Conservation (phyloP, 2,888 invertebrate genomes). For the Diloba caeruleocephala region DNA sequence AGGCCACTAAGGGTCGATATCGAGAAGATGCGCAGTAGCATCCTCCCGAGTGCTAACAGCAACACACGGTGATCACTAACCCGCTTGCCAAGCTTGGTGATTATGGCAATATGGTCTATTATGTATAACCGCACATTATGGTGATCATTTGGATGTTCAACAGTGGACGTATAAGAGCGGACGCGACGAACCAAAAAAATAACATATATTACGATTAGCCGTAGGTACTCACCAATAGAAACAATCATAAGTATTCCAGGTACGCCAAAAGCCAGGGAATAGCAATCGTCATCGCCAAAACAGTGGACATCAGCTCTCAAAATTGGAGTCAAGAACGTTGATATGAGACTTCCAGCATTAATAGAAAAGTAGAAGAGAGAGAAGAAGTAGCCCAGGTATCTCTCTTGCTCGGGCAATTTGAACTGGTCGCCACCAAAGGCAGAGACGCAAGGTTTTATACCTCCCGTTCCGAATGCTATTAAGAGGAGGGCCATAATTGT, state of each 20-base stretch:
- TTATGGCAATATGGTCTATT: too few species aligned
- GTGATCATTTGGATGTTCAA: too few species aligned
- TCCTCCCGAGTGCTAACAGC: too few species aligned
- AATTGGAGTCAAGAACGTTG: conserved; percentile 96
- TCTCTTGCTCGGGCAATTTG: conserved; percentile 93
- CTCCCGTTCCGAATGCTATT: conserved; percentile 97
- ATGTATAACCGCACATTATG: too few species aligned
- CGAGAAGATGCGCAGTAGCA: too few species aligned
- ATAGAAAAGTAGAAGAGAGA: conserved; percentile 98
- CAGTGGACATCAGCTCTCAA: conserved; percentile 94
- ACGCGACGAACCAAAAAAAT: too few species aligned
- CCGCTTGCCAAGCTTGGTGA: too few species aligned
- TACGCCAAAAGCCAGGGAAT: conserved; percentile 96
- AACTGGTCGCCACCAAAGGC: conserved; percentile 99
- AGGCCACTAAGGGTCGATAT: too few species aligned
- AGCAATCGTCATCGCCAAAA: conserved; percentile 93
- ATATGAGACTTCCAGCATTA: conserved; percentile 96
- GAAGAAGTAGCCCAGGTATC: conserved; percentile 95
- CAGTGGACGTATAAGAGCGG: too few species aligned
- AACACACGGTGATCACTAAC: too few species aligned
- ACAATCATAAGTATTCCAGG: conserved; percentile 96
- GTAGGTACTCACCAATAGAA: conserved; percentile 91
- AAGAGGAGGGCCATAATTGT: conserved; percentile 91
- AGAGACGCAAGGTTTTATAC: conserved; percentile 98
- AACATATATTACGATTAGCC: too few species aligned